Evolutionary conservation across 2,113 vertebrate genomes (phyloP), one percentile per base, ranked within the genome.

Genomic region (Donacobius atricapilla): DNA sequence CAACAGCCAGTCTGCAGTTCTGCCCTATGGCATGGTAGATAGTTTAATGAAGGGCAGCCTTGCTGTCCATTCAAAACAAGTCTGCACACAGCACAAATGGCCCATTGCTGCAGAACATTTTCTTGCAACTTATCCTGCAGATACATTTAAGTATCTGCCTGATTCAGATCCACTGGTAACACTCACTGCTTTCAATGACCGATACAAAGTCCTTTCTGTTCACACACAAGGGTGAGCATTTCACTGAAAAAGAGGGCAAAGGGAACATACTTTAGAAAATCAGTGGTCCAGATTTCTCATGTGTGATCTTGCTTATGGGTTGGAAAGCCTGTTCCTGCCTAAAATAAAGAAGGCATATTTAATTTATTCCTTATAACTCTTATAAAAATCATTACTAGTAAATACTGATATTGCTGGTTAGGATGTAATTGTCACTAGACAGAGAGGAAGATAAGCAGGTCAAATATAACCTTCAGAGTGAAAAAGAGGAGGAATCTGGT

Each of bases 151-250:
- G 79, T 71, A 39, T 50, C 40, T 92, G 83, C 35, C 90, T 93
- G 60, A 91, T 93, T 94, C 65, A 83, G 79, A 68, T 73, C 28
- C 78, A 53, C 25, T 73, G 58, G 64, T 60, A 96, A 97, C 95
- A 97, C 78, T 92, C 39, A 30, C 45, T 78, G 84, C 90, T 94
- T 94, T 96, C 87, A 97, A 13, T 61, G 77, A 39, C 27, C 76
- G 69, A 84, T 69, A 96, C 92, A 96, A 93, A 94, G 75, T 85
- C 45, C 50, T 61, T 93, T 92, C 91, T 97, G 91, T 96, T 92
- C 87, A 69, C n/a, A 85, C 44, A 58, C 30, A 64, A 82, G 79
- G 71, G 44, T 61, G 45, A 91, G 10, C 15, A 40, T 77, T 83
- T 72, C 45, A 56, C 44, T 82, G n/a, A 73, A 89, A 76, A 71